These are phyloP conservation scores for Acromyrmex echinatior DNA, from an alignment of 1,140 invertebrate species.

Conservation along the genomic window DNA sequence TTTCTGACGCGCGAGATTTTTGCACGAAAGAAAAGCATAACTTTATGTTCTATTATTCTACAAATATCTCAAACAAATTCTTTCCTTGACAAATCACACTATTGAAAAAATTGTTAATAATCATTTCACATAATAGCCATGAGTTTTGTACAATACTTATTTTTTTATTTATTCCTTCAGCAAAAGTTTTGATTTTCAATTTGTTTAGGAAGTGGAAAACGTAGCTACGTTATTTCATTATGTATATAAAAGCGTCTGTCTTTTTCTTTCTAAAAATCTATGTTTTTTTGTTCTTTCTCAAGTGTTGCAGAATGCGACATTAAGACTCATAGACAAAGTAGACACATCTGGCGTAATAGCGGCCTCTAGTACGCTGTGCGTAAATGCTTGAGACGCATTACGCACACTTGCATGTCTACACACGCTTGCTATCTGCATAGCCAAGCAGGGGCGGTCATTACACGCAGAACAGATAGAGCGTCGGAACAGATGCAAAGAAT, in stretches of 20 bases:
- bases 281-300: constrained; percentile 43
- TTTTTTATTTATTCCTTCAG: background rate
- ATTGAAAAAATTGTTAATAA: background rate
- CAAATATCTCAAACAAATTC: no score
- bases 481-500: constrained; percentile 16
- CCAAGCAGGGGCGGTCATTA: constrained; percentile 14
- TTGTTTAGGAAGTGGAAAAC: background rate
- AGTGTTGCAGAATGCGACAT: constrained; percentile 31
- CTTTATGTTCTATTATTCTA: background rate
- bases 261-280: background rate
- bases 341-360: constrained; percentile 70
- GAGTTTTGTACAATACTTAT: background rate
- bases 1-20: background rate
- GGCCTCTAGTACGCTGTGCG: constrained; percentile 58
- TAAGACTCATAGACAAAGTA: constrained; percentile 62
- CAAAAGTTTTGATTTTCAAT: background rate
- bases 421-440: constrained; percentile 30
- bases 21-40: background rate
- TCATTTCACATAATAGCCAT: background rate
- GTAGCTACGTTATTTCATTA: background rate
- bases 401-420: constrained; percentile 12
- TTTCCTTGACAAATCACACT: background rate
- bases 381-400: constrained; percentile 56
- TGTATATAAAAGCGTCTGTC: no score
- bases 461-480: constrained; percentile 9